These are phyloP conservation scores for Sclerurus mexicanus DNA, from an alignment of 2,113 vertebrate species.

Conservation along the genomic window DNA sequence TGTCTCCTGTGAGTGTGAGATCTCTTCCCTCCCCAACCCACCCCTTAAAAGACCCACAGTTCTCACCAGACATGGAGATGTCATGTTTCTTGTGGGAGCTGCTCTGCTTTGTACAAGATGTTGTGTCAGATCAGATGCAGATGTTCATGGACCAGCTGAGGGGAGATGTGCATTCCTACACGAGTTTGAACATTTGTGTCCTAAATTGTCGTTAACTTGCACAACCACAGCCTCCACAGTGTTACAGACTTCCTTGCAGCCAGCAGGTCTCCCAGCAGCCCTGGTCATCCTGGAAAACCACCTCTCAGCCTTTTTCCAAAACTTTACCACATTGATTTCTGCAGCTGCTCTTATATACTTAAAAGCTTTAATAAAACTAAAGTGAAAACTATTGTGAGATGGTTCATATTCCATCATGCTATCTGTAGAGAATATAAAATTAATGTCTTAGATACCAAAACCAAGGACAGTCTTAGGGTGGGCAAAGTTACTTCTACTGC, in stretches of 20 bases:
- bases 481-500: background rate
- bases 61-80: background rate
- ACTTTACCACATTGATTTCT: background rate
- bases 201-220: background rate
- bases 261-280: background rate
- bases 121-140: background rate
- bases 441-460: background rate
- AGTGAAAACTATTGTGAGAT: background rate
- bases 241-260: background rate
- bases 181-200: background rate
- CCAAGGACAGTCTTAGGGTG: background rate
- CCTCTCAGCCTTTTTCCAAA: background rate
- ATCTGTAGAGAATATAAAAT: background rate
- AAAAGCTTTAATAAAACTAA: background rate
- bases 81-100: background rate
- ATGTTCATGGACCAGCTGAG: background rate
- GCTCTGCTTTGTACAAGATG: background rate
- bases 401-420: background rate
- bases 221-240: background rate
- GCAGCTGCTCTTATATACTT: background rate
- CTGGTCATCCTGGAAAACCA: background rate
- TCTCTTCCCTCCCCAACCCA: background rate
- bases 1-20: background rate
- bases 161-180: background rate
- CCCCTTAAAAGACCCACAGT: background rate